phyloP scores from a whole-genome alignment of 2,797 vertebrate species.

The Cyclopterus lumpus region DNA sequence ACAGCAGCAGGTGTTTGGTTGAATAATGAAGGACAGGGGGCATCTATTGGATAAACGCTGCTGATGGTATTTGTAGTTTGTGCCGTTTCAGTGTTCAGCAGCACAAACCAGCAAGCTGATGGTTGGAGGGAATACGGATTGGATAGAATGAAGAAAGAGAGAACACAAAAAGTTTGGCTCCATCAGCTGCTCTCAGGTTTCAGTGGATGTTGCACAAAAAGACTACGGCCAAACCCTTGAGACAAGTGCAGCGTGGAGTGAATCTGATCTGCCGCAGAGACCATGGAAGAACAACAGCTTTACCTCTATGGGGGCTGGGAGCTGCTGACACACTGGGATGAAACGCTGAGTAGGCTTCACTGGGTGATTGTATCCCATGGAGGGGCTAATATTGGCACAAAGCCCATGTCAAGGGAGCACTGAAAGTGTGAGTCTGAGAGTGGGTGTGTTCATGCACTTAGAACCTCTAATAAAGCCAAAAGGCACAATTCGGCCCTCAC shows the following conservation, averaged over 20 bases:
- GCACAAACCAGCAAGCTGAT: slow-evolving; percentile 16
- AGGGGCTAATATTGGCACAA: slow-evolving; percentile 49
- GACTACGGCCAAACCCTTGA: slow-evolving; percentile 3
- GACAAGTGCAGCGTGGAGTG: slow-evolving; percentile 11
- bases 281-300: slow-evolving; percentile 36
- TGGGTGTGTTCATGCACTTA: slow-evolving; percentile 7
- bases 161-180: neutral
- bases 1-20: neutral
- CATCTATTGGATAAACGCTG: slow-evolving; percentile 3
- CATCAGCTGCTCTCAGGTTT: slow-evolving; percentile 32
- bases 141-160: too few relatives aligned
- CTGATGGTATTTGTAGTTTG: slow-evolving; percentile 25
- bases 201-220: slow-evolving; percentile 24
- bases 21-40: slow-evolving; percentile 20
- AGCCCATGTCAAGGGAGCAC: slow-evolving; percentile 46
- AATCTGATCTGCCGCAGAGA: slow-evolving; percentile 27
- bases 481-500: neutral
- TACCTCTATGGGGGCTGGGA: slow-evolving; percentile 34
- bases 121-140: neutral
- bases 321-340: slow-evolving; percentile 65
- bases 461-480: slow-evolving; percentile 18
- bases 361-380: slow-evolving; percentile 58
- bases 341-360: slow-evolving; percentile 59
- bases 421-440: neutral
- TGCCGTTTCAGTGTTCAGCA: slow-evolving; percentile 42